Evolutionary conservation across 2,888 invertebrate genomes (phyloP).

Genomic region (Pedicia rivosa): DNA sequence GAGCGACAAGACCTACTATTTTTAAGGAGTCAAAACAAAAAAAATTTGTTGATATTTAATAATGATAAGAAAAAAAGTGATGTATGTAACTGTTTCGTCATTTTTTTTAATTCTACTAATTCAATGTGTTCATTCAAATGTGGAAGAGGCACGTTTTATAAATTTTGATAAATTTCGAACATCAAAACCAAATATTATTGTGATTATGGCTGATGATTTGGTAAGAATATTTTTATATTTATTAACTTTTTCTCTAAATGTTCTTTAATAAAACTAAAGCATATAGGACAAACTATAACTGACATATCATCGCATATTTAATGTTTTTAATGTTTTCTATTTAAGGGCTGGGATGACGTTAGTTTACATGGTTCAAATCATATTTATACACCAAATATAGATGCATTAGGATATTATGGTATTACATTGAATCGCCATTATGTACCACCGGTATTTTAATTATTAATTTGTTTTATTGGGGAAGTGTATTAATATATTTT

Average conservation of each 20-base stretch:
- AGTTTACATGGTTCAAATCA: conserved; percentile 79
- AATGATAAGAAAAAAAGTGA: too few relatives aligned
- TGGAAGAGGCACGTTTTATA: too few relatives aligned
- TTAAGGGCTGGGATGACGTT: conserved; percentile 83
- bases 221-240: conserved; percentile 36
- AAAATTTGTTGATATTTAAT: too few relatives aligned
- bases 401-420: conserved; percentile 69
- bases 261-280: not conserved
- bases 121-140: too few relatives aligned
- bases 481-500: too few relatives aligned
- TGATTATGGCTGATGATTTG: conserved; percentile 71
- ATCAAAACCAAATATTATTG: conserved; percentile 52
- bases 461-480: too few relatives aligned
- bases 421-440: conserved; percentile 67
- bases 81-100: too few relatives aligned
- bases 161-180: too few relatives aligned
- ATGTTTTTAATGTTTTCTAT: conserved; percentile 1
- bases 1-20: too few relatives aligned
- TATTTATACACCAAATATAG: conserved; percentile 81
- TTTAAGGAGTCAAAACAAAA: too few relatives aligned
- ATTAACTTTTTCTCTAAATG: not conserved
- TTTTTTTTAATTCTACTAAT: too few relatives aligned
- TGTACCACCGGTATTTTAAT: conserved; percentile 62
- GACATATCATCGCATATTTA: not conserved
- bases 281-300: too few relatives aligned